Evolutionary conservation across 2,113 vertebrate species (phyloP).

Genomic region (Strix aluco): DNA sequence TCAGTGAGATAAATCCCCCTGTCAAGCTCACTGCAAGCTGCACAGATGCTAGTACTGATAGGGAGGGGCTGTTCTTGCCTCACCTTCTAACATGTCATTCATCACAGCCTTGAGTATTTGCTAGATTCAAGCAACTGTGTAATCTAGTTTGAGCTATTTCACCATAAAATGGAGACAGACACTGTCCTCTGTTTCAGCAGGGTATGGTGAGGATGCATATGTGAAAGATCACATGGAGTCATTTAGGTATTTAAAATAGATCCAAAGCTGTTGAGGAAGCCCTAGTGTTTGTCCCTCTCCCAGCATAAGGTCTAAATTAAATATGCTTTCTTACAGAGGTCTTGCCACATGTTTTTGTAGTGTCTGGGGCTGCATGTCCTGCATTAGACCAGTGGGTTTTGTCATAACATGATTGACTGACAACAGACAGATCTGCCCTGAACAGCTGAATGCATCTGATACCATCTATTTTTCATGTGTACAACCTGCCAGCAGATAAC

Average conservation of each 20-base stretch:
- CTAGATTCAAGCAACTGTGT: not conserved
- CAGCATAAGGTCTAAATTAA: not conserved
- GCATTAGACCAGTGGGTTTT: not conserved
- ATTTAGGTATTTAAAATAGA: not conserved
- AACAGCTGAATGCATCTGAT: not conserved
- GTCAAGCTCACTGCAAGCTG: not conserved
- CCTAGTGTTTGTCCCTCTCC: not conserved
- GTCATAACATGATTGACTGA: not conserved
- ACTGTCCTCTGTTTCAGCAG: not conserved
- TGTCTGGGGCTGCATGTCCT: not conserved
- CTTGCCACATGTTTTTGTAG: not conserved
- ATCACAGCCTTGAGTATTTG: not conserved
- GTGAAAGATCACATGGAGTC: not conserved
- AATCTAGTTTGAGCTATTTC: not conserved
- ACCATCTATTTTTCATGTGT: not conserved
- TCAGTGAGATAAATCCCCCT: not conserved
- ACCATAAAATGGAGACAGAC: not conserved
- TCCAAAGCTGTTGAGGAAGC: not conserved
- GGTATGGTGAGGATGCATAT: not conserved
- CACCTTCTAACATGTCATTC: not conserved
- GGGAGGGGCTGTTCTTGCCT: not conserved
- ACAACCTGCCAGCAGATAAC: not conserved
- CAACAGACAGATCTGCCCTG: not conserved
- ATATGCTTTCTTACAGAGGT: not conserved
- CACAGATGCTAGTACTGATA: not conserved